These are phyloP conservation scores for Cacoxenus indagator DNA, from an alignment of 2,888 invertebrate genomes.

Conservation along the genomic window DNA sequence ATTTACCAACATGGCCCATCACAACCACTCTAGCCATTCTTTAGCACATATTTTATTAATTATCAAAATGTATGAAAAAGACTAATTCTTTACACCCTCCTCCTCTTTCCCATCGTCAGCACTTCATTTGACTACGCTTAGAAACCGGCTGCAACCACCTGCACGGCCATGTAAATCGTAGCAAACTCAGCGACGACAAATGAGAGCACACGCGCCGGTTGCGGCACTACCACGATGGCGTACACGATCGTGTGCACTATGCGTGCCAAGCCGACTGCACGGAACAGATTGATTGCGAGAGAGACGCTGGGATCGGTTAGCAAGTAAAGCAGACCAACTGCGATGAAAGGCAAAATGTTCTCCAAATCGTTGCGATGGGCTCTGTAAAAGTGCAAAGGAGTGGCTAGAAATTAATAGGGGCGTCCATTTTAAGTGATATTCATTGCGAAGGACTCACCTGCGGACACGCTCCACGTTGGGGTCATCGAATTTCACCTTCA, in stretches of 20 bases:
- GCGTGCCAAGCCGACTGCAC: slow-evolving; percentile 72
- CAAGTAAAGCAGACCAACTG: slow-evolving; percentile 72
- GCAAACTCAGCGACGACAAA: slow-evolving; percentile 70
- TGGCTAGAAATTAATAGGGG: not conserved
- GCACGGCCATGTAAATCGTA: slow-evolving; percentile 72
- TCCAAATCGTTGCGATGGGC: slow-evolving; percentile 77
- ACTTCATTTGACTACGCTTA: no score
- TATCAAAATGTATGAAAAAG: not conserved
- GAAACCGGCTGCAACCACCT: slow-evolving; percentile 54
- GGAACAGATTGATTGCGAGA: slow-evolving; percentile 73
- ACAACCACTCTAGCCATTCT: no score
- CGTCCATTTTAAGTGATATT: not conserved
- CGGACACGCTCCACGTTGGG: slow-evolving; percentile 73
- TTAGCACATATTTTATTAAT: no score
- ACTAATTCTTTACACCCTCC: no score
- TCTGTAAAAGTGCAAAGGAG: slow-evolving; percentile 63
- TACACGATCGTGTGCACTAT: slow-evolving; percentile 74
- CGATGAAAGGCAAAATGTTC: slow-evolving; percentile 74
- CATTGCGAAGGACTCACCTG: slow-evolving; percentile 43
- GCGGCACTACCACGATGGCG: slow-evolving; percentile 72
- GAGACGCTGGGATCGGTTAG: slow-evolving; percentile 71
- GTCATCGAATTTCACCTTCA: slow-evolving; percentile 71
- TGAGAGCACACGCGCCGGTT: slow-evolving; percentile 72
- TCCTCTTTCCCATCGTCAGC: not conserved
- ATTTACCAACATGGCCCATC: no score